These are phyloP conservation scores for Alces alces DNA, from an alignment of 2,113 vertebrate species.

Conservation along the genomic window DNA sequence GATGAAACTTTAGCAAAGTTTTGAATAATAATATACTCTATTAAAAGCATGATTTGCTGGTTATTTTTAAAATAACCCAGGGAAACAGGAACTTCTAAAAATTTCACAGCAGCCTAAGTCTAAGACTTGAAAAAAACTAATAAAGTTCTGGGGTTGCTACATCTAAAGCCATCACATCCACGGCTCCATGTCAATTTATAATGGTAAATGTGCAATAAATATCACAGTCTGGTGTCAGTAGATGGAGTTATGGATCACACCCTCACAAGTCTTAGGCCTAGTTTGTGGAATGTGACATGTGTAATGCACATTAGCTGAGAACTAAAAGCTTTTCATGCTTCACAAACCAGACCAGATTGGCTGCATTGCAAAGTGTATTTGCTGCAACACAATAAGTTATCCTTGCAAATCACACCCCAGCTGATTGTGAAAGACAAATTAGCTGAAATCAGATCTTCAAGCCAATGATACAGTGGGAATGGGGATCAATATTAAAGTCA, in stretches of 20 bases:
- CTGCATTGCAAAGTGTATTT: background rate
- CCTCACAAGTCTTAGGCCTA: background rate
- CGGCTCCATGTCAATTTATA: constrained; percentile 15
- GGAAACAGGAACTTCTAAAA: background rate
- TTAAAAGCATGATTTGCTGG: constrained; percentile 23
- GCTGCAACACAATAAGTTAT: background rate
- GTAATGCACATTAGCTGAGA: background rate
- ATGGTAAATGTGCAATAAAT: constrained; percentile 39
- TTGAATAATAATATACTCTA: constrained; percentile 38
- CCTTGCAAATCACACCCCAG: background rate
- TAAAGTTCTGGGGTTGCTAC: background rate
- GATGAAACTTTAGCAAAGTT: constrained; percentile 31
- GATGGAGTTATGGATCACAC: constrained; percentile 37
- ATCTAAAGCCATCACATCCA: background rate
- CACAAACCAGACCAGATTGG: background rate
- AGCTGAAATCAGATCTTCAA: background rate
- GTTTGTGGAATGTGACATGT: background rate
- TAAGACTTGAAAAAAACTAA: background rate
- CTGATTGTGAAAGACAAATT: background rate
- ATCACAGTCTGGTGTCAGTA: constrained; percentile 29
- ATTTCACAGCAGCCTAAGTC: background rate
- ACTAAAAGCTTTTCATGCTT: background rate
- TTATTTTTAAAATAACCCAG: constrained; percentile 8
- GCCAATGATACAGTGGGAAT: background rate
- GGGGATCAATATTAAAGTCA: background rate